Base-by-base conservation (phyloP, 2,888 invertebrate species). In the Linnaemya vulpina region DNA sequence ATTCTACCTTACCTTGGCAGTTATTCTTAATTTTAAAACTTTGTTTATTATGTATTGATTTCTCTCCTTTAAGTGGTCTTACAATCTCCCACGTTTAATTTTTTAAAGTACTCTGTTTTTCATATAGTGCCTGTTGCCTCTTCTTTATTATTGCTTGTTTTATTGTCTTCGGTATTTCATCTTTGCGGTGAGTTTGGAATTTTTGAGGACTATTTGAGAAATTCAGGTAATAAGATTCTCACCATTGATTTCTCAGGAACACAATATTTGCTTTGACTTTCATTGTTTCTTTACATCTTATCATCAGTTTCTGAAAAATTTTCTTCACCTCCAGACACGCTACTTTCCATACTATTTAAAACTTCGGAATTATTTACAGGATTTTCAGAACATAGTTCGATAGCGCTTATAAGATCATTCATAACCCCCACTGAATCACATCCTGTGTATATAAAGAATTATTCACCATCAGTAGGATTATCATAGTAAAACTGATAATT, bases 11-110 rank as follows among this genome's bases (percentile, higher is more conserved):
- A 4, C 60, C 77, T 20, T 73, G 35, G 1, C 62, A 20, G 11
- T 62, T 71, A n/a, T 25, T 55, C 40, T 71, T 71, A 40, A 38
- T 22, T 53, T 51, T 70, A 22, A 38, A 51, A 53, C 80, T 10
- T 38, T 73, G 78, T 75, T 85, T 85, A 13, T 67, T 78, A 38
- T 67, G 62, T 25, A 86, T 82, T 13, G 77, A 46, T 49, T 84
- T 79, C 40, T 76, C 73, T 84, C 76, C 76, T 74, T 46, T 11
- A 9, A 81, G 73, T 53, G 85, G 73, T n/a, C 40, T 46, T 22
- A 51, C 67, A 38, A 68, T 10, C 7, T 38, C 49, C 46, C 68
- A 77, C 7, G 68, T 77, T 20, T 17, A 22, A 68, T 77, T 77
- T 58, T 20, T 22, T n/a, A 75, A 53, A 15, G 63, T 1, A 17